Base-by-base conservation (phyloP, 2,888 invertebrate genomes). In the Autographa pulchrina region DNA sequence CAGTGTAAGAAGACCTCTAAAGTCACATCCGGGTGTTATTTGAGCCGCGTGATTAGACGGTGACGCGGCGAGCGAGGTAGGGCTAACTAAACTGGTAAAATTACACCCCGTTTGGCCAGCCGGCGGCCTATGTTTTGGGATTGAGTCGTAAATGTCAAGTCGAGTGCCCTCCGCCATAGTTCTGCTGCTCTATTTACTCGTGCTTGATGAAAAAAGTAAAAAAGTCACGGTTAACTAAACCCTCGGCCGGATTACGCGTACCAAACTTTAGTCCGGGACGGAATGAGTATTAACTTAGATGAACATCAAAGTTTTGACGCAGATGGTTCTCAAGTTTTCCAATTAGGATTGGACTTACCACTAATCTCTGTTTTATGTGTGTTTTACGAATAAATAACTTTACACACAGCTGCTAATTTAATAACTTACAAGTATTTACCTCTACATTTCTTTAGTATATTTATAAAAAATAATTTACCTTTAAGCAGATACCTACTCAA, bases 101-200 rank as follows among this genome's bases (percentile, higher is more conserved):
- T 88, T 88, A 89, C 86, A 90, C 87, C 75, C 86, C 91, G 92
- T 90, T 91, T 89, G 89, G 85, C 85, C 87, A 87, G 90, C 85
- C 88, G 89, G 88, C 92, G 91, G 90, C 90, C 90, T 90, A 88
- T 90, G 94, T 91, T 92, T 94, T 89, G 89, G 91, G 93, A 96
- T 96, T 94, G 94, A 95, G 95, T 94, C 95, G 94, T 96, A 96
- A 96, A 96, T 87, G 95, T 95, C 96, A 91, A 89, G 85, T 92
- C 92, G 90, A 93, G 93, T 93, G 90, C 90, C 87, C 91, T 89
- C 87, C 83, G 90, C 92, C 89, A 92, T 94, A 91, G 90, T 90
- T 93, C 89, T 91, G 86, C 84, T 90, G 91, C 88, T 91, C 92
- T 92, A 93, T 94, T 93, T 94, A 92, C 91, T 88, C 85, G 86